Base-by-base conservation (phyloP, 2,797 vertebrate species). In the Helarctos malayanus region DNA sequence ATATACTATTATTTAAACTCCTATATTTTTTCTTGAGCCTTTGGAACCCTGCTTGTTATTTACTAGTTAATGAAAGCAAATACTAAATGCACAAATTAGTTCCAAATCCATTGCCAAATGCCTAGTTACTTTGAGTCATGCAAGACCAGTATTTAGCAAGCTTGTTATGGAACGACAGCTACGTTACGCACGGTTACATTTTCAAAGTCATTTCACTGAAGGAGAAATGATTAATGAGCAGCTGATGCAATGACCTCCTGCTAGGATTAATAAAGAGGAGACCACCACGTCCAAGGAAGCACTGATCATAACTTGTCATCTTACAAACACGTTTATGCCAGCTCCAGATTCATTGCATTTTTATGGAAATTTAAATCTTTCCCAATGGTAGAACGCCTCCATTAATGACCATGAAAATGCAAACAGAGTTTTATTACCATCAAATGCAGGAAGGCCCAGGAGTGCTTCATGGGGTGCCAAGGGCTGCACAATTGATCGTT, bases 341-440 rank as follows among this genome's bases (percentile, higher is more conserved):
- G 63, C 69, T 89, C 79, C 45, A 94, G 71, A 92, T 91, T 96
- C 85, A 94, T 54, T 97, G 47, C 4, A 68, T 13, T 91, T 96
- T 96, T 93, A 97, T 92, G 5, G 27, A 97, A 98, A 97, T 97
- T 94, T 97, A 79, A 85, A 97, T 90, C 11, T 95, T 63, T 41
- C 13, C 80, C 47, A 76, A 85, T 75, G 96, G 86, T 27, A 95
- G 65, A 96, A 27, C 29, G 84, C 52, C 69, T 91, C 68, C 68
- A 88, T 88, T 80, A 97, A 94, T 61, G 79, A 97, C 38, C 29
- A 96, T 19, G 27, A 96, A 98, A 96, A 96, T 97, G 71, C 47
- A 97, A 97, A 96, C 52, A 29, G 18, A 96, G 75, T 98, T 98
- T 97, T 73, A 93, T 97, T 85, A 71, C 92, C 15, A 56, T 45